Base-by-base conservation (phyloP, 2,888 invertebrate species). In the Strigamia crassipes region DNA sequence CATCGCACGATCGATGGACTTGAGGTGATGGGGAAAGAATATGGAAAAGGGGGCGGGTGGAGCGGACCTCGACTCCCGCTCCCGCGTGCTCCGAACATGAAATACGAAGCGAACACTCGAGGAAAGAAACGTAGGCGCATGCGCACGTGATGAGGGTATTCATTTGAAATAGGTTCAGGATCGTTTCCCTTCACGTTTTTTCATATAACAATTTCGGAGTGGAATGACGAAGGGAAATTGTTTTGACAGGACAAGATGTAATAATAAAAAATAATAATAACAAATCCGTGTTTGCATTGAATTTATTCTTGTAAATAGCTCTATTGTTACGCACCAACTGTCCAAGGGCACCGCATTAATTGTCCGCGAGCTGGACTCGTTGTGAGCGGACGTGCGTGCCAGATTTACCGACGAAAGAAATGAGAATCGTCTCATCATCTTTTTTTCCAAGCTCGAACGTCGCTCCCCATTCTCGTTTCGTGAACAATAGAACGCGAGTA, bases 1-100 rank as follows among this genome's bases (percentile, higher is more conserved):
- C 51, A 51, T 51, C 51, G 51, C 51, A n/a, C 51, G 51, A 51
- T 51, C 51, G 51, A 51, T 51, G 51, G 51, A 51, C 51, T 51
- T 51, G 51, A 51, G 51, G 51, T 51, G 51, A 51, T 51, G 51
- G 51, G 51, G 51, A 51, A 51, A 51, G 51, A 51, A 51, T 51
- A 51, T 51, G 51, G 51, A 51, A 51, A 51, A 51, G 51, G 51
- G 51, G 51, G 51, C 51, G 51, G 51, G 51, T 51, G 51, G 51
- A 51, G 51, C 51, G n/a, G 51, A 51, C 51, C n/a, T 51, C 51
- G 51, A 51, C 51, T 51, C 51, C n/a, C 51, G 51, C 51, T 51
- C 51, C 42, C 18, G 51, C 51, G 18, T 10, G 46, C 51, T 51
- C 18, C 51, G 18, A 51, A 51, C 51, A 51, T 51, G 51, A 51